A percentile compares a stretch with the other conserved stretches of the same genome.
Evolutionary conservation across 2,888 invertebrate genomes (phyloP).

Genomic region (Scelioninae gen. 1): DNA sequence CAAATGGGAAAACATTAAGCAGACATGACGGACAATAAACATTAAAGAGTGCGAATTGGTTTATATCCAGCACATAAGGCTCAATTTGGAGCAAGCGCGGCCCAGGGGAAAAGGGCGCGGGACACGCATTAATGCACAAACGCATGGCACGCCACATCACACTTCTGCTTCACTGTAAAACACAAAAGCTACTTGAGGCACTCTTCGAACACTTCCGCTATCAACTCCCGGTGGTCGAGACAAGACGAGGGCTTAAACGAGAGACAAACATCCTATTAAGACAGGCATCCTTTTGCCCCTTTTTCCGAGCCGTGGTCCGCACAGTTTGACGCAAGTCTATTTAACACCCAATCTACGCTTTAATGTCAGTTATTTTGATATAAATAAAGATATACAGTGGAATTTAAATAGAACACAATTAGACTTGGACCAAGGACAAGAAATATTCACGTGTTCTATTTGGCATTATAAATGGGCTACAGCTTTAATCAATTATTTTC

Average conservation of each 20-base stretch:
- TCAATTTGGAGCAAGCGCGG: conserved; percentile 79
- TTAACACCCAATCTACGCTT: conserved; percentile 63
- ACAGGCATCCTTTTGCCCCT: conserved; percentile 53
- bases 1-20: conserved; percentile 51
- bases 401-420: conserved; percentile 56
- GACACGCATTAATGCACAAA: conserved; percentile 79
- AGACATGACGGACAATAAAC: conserved; percentile 52
- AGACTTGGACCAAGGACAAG: conserved; percentile 56
- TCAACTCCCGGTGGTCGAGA: conserved; percentile 70
- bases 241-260: conserved; percentile 67
- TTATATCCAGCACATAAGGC: conserved; percentile 75
- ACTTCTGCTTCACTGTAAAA: conserved; percentile 57
- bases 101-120: conserved; percentile 48
- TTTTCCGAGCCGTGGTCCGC: conserved; percentile 51
- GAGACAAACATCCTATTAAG: conserved; percentile 71
- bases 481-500: conserved; percentile 40
- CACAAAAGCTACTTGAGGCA: conserved; percentile 68
- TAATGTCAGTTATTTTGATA: conserved; percentile 59
- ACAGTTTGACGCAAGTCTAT: conserved; percentile 67
- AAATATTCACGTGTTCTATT: conserved; percentile 43
- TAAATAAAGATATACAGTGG: conserved; percentile 64
- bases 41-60: conserved; percentile 75
- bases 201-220: conserved; percentile 68
- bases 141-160: conserved; percentile 71
- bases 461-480: conserved; percentile 36